phyloP scores from a whole-genome alignment of 2,797 vertebrate genomes.

The Rhodeus uyekii region DNA sequence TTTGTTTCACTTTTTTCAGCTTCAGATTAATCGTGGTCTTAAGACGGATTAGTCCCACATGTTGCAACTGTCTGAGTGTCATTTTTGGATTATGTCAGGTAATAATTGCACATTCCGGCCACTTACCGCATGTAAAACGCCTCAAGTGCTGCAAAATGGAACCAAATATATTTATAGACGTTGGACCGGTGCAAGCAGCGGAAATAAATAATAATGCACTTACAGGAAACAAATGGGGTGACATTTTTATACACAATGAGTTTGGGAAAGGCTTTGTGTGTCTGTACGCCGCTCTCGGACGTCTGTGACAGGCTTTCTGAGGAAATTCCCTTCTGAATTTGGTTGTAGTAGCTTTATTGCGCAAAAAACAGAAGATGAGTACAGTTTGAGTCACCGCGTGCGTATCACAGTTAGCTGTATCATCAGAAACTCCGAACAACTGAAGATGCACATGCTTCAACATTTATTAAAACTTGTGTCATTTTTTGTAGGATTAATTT shows the following conservation, averaged over 20 bases:
- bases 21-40: conserved; percentile 25
- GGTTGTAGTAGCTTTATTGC: background rate
- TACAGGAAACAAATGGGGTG: conserved; percentile 52
- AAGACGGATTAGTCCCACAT: conserved; percentile 44
- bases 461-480: background rate
- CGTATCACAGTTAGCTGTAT: background rate
- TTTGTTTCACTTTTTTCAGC: conserved; percentile 56
- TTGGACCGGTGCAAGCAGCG: conserved; percentile 18
- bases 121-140: background rate
- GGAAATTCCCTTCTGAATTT: conserved; percentile 30
- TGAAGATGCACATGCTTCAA: background rate
- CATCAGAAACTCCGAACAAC: background rate
- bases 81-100: conserved; percentile 41
- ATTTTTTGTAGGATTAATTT: background rate
- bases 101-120: conserved; percentile 40
- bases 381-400: background rate
- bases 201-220: conserved; percentile 55
- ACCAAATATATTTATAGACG: conserved; percentile 5
- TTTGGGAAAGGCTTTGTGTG: conserved; percentile 23
- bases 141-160: background rate
- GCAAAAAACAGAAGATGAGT: background rate
- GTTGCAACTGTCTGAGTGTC: conserved; percentile 55
- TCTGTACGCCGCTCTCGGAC: conserved; percentile 6
- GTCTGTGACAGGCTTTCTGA: conserved; percentile 28
- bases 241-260: conserved; percentile 39